A percentile compares a stretch with the other conserved stretches of the same genome.
Conservation (phyloP, 2,797 vertebrate genomes). For the Gadopsis marmoratus region DNA sequence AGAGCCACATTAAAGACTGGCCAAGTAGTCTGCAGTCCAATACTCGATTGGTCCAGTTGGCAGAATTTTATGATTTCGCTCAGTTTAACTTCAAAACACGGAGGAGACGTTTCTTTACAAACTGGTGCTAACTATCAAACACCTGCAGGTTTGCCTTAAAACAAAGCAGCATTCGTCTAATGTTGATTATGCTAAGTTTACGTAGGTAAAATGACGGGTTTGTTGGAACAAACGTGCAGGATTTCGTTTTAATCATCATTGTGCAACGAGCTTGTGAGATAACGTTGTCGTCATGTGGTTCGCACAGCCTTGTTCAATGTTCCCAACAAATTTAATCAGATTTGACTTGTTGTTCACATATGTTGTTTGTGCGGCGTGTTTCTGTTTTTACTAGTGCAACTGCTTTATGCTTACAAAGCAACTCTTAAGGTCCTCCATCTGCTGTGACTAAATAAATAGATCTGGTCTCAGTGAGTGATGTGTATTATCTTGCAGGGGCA, state of each 20-base stretch:
- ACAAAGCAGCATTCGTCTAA: neutral
- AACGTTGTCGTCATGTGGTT: neutral
- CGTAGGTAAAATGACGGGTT: neutral
- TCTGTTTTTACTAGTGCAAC: slow-evolving; percentile 15
- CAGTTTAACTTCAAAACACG: neutral
- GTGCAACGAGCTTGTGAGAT: neutral
- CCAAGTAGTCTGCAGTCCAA: neutral
- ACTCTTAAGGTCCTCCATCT: slow-evolving; percentile 29
- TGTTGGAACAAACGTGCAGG: neutral
- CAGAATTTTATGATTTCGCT: neutral
- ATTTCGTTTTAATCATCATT: slow-evolving; percentile 5
- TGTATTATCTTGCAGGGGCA: slow-evolving; percentile 1
- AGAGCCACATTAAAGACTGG: slow-evolving; percentile 34
- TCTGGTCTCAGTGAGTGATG: neutral
- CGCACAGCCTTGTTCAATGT: neutral
- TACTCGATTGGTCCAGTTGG: neutral
- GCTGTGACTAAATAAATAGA: slow-evolving; percentile 11
- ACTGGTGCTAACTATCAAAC: neutral
- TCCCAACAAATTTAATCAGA: neutral
- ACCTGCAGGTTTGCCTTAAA: neutral
- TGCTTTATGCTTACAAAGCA: slow-evolving; percentile 23
- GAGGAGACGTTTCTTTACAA: neutral
- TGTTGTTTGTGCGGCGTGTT: slow-evolving; percentile 1
- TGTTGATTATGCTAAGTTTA: neutral
- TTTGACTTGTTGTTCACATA: slow-evolving; percentile 10